Evolutionary conservation across 2,113 vertebrate genomes (phyloP).

Genomic region (Bubo blakistoni): DNA sequence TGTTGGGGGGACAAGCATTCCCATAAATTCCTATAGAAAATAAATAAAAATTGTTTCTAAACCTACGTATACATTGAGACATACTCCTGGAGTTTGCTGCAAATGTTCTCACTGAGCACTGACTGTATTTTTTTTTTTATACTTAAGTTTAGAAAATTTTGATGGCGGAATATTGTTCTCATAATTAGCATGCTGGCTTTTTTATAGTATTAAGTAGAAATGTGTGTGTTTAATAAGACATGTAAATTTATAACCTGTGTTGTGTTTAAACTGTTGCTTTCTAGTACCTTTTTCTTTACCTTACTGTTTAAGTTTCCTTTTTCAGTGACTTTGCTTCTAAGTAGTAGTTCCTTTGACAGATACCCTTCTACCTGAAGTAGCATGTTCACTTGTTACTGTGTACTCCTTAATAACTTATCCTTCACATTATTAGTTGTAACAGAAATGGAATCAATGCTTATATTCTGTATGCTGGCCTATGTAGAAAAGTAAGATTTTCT

Average conservation of each 20-base stretch:
- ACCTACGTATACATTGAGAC: not conserved
- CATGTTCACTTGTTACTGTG: not conserved
- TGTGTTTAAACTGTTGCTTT: not conserved
- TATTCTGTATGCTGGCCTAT: not conserved
- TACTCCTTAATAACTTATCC: not conserved
- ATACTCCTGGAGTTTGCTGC: not conserved
- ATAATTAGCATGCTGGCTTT: not conserved
- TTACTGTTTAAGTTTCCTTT: not conserved
- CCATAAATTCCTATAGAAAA: not conserved
- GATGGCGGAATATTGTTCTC: not conserved
- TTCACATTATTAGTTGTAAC: not conserved
- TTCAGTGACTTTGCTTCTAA: not conserved
- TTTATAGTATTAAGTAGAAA: not conserved
- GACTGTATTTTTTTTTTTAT: not conserved
- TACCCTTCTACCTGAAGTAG: not conserved
- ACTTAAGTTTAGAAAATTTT: not conserved
- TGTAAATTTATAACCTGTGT: not conserved
- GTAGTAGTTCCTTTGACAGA: not conserved
- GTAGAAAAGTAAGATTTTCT: not conserved
- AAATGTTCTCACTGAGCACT: not conserved
- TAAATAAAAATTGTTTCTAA: not conserved
- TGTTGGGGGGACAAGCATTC: not conserved
- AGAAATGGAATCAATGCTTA: not conserved
- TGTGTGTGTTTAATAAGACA: not conserved
- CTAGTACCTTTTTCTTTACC: not conserved